A percentile compares a stretch with the other conserved stretches of the same genome.
Conservation (phyloP, 2,113 vertebrate species). For the Otocyon megalotis region DNA sequence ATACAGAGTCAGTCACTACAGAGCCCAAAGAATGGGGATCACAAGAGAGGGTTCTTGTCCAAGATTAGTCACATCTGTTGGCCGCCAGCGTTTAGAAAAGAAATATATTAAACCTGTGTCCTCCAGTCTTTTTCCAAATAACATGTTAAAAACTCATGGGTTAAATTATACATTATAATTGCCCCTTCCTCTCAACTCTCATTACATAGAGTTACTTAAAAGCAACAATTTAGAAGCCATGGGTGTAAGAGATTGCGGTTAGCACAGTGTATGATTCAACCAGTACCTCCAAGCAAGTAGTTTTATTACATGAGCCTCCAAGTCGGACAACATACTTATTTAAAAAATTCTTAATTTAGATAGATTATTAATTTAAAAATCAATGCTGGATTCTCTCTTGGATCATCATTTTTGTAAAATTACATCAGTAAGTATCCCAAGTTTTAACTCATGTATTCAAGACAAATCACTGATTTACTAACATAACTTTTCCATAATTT, state of each 20-base stretch:
- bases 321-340: background rate
- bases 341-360: conserved; percentile 1
- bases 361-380: conserved; percentile 30
- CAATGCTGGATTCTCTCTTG: background rate
- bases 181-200: background rate
- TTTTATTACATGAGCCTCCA: background rate
- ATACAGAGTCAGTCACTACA: background rate
- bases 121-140: background rate
- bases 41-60: background rate
- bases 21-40: background rate
- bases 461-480: background rate
- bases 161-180: background rate
- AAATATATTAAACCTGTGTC: background rate
- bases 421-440: background rate
- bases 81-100: background rate
- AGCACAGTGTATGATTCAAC: background rate
- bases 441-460: background rate
- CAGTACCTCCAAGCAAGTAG: background rate
- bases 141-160: background rate
- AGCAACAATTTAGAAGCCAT: background rate
- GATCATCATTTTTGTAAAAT: background rate
- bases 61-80: background rate
- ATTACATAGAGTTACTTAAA: background rate
- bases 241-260: background rate
- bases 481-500: background rate